Base-by-base conservation (phyloP, 2,113 vertebrate species). In the Mastomys coucha region DNA sequence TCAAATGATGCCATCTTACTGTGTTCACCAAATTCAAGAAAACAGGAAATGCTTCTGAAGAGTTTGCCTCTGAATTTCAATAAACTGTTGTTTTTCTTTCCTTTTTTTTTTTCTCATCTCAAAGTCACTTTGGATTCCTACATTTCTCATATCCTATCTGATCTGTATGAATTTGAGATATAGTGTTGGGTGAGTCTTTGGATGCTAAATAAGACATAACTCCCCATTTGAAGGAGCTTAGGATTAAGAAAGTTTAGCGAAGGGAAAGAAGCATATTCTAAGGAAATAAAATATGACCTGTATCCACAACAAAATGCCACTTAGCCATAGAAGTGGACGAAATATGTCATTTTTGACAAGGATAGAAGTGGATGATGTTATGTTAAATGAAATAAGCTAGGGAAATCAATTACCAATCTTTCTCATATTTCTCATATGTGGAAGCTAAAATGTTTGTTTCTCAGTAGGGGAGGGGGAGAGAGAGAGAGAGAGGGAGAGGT, bases 1-100 rank as follows among this genome's bases (percentile, higher is more conserved):
- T 98, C 97, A 95, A 97, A 94, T 87, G 95, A 96, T 94, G 88
- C 93, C 96, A 95, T 97, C 97, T 98, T 96, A 82, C 51, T 96
- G 22, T 93, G 42, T 4, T 89, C 36, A 28, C 80, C 86, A 78
- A 82, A 76, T n/a, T 91, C 63, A 84, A 97, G 93, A 69, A 96
- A 88, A 92, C 72, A 24, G 92, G 24, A 92, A 63, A 49, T 11
- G 60, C 42, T 97, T 97, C 33, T 42, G 9, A 95, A 97, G 95
- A 86, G 93, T 97, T 98, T 89, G 42, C 76, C 65, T 97, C 72
- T 96, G 96, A 94, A 95, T 96, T 94, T 94, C 60, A 89, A 75
- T 88, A 82, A 92, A 93, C 14, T 20, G 77, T 89, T 12, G 31
- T 1, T 60, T 81, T 39, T 72, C 70, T 14, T 31, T 6, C 14